A percentile compares a stretch with the other conserved stretches of the same genome.
Conservation (phyloP, 2,797 vertebrate species). For the Apogon hyalosoma region DNA sequence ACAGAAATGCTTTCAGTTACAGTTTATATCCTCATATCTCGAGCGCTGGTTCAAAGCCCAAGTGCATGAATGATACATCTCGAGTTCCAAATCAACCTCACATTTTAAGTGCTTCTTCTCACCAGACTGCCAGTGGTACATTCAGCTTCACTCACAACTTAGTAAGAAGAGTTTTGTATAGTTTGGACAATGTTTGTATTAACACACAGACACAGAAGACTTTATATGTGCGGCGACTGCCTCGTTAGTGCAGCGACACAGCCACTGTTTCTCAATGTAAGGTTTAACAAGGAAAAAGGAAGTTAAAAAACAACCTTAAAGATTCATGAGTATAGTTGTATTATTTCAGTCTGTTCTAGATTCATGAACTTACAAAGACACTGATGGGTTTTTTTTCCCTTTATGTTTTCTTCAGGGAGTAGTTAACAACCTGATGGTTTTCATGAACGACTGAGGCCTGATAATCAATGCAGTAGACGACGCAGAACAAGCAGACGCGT, state of each 20-base stretch:
- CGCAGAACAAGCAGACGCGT: slow-evolving; percentile 25
- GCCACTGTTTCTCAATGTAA: slow-evolving; percentile 53
- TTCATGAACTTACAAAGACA: slow-evolving; percentile 79
- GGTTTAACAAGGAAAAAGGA: slow-evolving; percentile 38
- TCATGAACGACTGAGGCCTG: slow-evolving; percentile 9
- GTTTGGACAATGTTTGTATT: slow-evolving; percentile 41
- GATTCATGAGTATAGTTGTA: slow-evolving; percentile 50
- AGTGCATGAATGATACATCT: slow-evolving; percentile 24
- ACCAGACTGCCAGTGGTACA: slow-evolving; percentile 53
- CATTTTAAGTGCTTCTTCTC: slow-evolving; percentile 56
- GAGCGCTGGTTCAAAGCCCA: slow-evolving; percentile 49
- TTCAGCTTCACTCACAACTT: slow-evolving; percentile 50
- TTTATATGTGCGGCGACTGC: slow-evolving; percentile 36
- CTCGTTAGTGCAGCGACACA: slow-evolving; percentile 47
- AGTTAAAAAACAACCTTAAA: slow-evolving; percentile 59
- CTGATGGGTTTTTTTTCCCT: slow-evolving; percentile 66
- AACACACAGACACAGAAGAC: slow-evolving; percentile 31
- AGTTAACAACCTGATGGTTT: slow-evolving; percentile 47
- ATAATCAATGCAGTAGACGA: slow-evolving; percentile 10
- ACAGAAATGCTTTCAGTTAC: slow-evolving; percentile 61
- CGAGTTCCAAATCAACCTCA: slow-evolving; percentile 23
- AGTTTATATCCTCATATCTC: slow-evolving; percentile 49
- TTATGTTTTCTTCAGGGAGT: slow-evolving; percentile 70
- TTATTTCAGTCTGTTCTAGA: slow-evolving; percentile 71
- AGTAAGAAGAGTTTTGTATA: slow-evolving; percentile 63